Percentiles rank a stretch among this genome's conserved stretches.
phyloP scores from a whole-genome alignment of 2,113 vertebrate genomes.

The Damaliscus lunatus region DNA sequence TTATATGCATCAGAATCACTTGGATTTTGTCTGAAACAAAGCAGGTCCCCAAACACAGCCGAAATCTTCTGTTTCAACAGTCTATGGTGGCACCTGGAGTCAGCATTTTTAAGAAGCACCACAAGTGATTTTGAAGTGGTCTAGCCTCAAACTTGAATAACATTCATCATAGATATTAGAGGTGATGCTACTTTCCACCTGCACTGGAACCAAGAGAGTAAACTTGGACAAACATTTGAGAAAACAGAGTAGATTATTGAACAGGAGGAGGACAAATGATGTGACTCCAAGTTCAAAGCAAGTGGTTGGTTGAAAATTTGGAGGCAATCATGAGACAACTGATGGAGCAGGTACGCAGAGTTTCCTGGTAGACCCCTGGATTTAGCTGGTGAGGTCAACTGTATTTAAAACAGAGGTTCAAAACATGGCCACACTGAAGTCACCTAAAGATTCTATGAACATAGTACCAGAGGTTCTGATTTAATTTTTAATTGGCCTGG shows the following conservation, averaged over 20 bases:
- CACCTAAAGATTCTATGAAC: neutral
- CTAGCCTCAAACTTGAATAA: neutral
- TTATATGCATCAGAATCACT: neutral
- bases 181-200: neutral
- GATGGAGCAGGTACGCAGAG: neutral
- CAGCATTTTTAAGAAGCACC: neutral
- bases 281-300: neutral
- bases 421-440: neutral
- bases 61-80: neutral
- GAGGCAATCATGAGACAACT: neutral
- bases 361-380: neutral
- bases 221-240: neutral
- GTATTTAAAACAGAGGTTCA: neutral
- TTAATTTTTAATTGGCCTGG: neutral
- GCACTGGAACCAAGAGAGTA: neutral
- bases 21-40: neutral
- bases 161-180: neutral
- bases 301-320: neutral
- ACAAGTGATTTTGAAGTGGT: neutral
- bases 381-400: neutral
- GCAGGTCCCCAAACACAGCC: neutral
- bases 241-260: neutral
- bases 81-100: neutral
- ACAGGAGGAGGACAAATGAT: neutral
- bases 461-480: neutral